Evolutionary conservation across 2,888 invertebrate genomes (phyloP).

Genomic region (Nesidiocoris tenuis): DNA sequence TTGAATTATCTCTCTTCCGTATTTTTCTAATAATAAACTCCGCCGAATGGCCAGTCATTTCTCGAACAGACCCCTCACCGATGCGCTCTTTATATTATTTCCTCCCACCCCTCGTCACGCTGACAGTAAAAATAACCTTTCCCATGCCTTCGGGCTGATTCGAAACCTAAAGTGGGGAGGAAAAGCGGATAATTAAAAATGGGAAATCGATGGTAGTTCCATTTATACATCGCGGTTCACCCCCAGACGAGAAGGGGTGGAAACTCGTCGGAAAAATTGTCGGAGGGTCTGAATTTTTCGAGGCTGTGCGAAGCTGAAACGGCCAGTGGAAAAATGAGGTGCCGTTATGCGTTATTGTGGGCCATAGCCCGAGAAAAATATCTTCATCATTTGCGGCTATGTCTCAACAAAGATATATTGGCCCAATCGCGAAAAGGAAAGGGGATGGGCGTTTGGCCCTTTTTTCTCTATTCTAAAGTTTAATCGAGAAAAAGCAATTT

Average conservation of each 20-base stretch:
- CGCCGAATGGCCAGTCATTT: neutral
- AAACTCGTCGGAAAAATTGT: neutral
- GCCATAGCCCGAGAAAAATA: conserved; percentile 30
- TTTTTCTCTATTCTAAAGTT: conserved; percentile 22
- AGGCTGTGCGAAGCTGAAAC: neutral
- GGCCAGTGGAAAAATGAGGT: conserved; percentile 26
- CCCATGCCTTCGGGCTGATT: neutral
- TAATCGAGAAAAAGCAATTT: conserved; percentile 38
- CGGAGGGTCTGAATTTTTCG: neutral
- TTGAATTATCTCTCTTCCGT: neutral
- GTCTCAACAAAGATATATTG: conserved; percentile 35
- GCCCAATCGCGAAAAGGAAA: conserved; percentile 16
- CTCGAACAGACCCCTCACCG: neutral
- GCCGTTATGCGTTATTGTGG: conserved; percentile 34
- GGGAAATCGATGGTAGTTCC: conserved; percentile 16
- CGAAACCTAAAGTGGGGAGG: neutral
- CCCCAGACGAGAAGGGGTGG: neutral
- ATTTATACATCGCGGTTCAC: conserved; percentile 6
- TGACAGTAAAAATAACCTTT: neutral
- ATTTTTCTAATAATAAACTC: neutral
- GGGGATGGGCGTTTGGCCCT: neutral
- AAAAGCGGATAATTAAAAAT: conserved; percentile 23
- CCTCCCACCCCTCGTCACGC: neutral
- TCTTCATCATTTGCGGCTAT: conserved; percentile 25
- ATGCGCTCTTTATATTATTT: neutral